Evolutionary conservation across 92 coral and sea anemone genomes (phyloP).

Genomic region (Nematostella vectensis): DNA sequence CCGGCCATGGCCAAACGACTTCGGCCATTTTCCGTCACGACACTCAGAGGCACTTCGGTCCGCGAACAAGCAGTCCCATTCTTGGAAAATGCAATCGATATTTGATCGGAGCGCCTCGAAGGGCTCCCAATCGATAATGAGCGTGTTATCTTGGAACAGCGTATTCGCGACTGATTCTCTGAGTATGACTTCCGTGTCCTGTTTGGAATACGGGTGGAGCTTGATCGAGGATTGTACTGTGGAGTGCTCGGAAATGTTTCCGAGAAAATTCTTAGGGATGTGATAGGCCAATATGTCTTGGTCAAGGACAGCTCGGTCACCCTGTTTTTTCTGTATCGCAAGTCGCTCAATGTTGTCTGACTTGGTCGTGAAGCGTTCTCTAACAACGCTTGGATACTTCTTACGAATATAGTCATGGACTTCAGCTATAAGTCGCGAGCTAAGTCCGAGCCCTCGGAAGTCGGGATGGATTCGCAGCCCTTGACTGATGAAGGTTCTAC

Average conservation of each 20-base stretch:
- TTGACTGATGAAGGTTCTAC: constrained; percentile 81
- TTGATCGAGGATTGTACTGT: constrained; percentile 17
- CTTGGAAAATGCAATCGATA: constrained; percentile 56
- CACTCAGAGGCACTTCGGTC: constrained; percentile 68
- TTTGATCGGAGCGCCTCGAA: constrained; percentile 71
- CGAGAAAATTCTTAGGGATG: constrained; percentile 45
- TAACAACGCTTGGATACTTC: constrained; percentile 53
- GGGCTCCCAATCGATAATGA: constrained; percentile 94
- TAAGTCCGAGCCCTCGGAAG: constrained; percentile 82
- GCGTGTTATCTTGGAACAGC: constrained; percentile 63
- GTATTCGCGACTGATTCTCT: constrained; percentile 49
- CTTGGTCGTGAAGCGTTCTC: constrained; percentile 94
- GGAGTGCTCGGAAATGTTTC: constrained; percentile 9
- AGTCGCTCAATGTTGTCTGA: constrained; percentile 88
- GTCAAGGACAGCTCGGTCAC: constrained; percentile 70
- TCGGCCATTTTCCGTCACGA: constrained; percentile 39
- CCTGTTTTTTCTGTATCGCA: constrained; percentile 81
- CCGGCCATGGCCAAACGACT: constrained; percentile 92
- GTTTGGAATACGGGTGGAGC: constrained; percentile 51
- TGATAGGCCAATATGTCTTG: constrained; percentile 83
- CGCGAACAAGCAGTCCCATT: constrained; percentile 63
- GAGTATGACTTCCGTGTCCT: constrained; percentile 35
- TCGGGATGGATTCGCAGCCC: constrained; percentile 85
- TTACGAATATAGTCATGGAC: constrained; percentile 60
- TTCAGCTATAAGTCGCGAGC: constrained; percentile 62